Percentiles rank a stretch among this genome's conserved stretches.
phyloP scores from a whole-genome alignment of 2,797 vertebrate genomes.

The Crenichthys baileyi region DNA sequence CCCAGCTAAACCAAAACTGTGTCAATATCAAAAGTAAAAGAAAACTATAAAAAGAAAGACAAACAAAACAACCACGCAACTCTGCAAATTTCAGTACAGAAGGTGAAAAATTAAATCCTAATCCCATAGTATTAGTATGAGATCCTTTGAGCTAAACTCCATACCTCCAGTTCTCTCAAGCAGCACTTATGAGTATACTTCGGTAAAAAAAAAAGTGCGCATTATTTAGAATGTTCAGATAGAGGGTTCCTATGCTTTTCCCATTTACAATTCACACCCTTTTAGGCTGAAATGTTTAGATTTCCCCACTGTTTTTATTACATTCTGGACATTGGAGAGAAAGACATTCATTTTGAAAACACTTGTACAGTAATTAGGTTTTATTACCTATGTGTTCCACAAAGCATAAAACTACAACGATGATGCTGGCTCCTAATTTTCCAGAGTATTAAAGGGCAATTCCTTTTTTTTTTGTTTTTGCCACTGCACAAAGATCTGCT shows the following conservation, averaged over 20 bases:
- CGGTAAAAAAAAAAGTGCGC: not conserved
- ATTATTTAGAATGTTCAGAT: not conserved
- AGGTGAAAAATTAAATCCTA: slow-evolving; percentile 1
- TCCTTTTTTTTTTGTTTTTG: not conserved
- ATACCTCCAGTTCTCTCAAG: slow-evolving; percentile 16
- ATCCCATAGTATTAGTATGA: slow-evolving; percentile 26
- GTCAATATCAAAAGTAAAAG: slow-evolving; percentile 23
- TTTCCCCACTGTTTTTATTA: not conserved
- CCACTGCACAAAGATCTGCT: not conserved
- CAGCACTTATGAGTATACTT: slow-evolving; percentile 21
- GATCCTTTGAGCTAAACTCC: slow-evolving; percentile 24
- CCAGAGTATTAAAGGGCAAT: not conserved
- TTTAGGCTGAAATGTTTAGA: not conserved
- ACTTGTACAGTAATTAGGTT: not conserved
- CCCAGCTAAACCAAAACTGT: slow-evolving; percentile 22
- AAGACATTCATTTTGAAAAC: not conserved
- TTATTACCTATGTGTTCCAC: not conserved
- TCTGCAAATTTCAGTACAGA: slow-evolving; percentile 7
- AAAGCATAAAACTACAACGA: slow-evolving; percentile 1
- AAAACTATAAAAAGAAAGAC: not conserved
- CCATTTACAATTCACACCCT: too few relatives aligned
- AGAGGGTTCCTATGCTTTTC: not conserved
- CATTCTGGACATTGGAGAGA: not conserved
- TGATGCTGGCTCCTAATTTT: not conserved
- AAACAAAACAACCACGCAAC: slow-evolving; percentile 15